Evolutionary conservation across 2,888 invertebrate species (phyloP), one percentile per base, ranked within the genome.

Genomic region (Pammene fasciana): DNA sequence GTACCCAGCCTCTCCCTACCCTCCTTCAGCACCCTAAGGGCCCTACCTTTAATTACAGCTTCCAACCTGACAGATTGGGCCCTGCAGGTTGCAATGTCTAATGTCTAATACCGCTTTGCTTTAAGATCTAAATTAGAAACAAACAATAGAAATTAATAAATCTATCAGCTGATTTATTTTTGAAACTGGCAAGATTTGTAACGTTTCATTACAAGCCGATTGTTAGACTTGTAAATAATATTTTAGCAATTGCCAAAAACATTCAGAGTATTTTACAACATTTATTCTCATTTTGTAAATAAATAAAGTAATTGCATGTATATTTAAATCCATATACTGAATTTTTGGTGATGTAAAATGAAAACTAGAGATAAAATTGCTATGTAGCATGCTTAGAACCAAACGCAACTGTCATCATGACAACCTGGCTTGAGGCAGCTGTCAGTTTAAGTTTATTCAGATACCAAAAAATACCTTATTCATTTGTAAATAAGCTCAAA

Each of bases 161-260:
- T 0, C 8, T 26, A 62, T 68, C 67, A 68, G 67, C 67, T 68
- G 67, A 62, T 11, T 56, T 13, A 16, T 41, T 41, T 68, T 62
- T 36, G 36, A 55, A 7, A 46, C 14, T 68, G 55, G 67, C 48
- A 68, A 56, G n/a, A 18, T 34, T 13, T 9, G 34, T 48, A 14
- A 36, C 38, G 55, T 46, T 62, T 48, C 67, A 14, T 55, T 67
- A n/a, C 14, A 57, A 6, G 5, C 13, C 26, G 4, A 43, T n/a
- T 14, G 3, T n/a, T 14, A n/a, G 3, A n/a, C 0, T 36, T 14
- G 18, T 18, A 11, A 9, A 11, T 0, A 11, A 8, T 48, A 48
- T 13, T 43, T 43, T 5, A 38, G 9, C 4, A 26, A 26, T 26
- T 26, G n/a, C n/a, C n/a, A n/a, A n/a, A n/a, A n/a, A n/a, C n/a